Evolutionary conservation across 1,140 invertebrate genomes (phyloP).

Genomic region (Tetragnatha versicolor): DNA sequence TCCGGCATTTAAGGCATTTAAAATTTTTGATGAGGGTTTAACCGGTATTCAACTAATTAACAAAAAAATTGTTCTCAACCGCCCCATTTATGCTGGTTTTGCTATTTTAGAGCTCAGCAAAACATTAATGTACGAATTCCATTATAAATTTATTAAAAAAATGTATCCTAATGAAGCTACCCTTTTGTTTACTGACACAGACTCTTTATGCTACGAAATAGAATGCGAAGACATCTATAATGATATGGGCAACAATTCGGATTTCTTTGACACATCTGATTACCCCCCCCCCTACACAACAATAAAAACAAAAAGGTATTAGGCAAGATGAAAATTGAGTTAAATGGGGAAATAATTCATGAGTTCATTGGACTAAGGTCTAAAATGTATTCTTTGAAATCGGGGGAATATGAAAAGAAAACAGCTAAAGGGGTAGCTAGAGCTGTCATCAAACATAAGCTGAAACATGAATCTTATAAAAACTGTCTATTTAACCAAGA

Average conservation of each 20-base stretch:
- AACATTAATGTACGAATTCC: constrained; percentile 59
- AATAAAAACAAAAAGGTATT: constrained; percentile 65
- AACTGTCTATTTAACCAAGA: too few species aligned
- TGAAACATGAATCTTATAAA: too few species aligned
- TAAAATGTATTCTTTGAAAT: constrained; percentile 58
- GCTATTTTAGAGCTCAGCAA: constrained; percentile 59
- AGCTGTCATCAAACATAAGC: background rate
- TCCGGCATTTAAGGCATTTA: background rate
- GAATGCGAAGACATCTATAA: constrained; percentile 51
- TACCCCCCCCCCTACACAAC: constrained; percentile 55
- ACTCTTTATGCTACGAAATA: constrained; percentile 55
- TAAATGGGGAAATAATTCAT: too few species aligned
- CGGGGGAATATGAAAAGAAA: background rate
- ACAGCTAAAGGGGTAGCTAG: constrained; percentile 7
- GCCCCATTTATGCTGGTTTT: constrained; percentile 51
- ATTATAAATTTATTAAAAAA: constrained; percentile 58
- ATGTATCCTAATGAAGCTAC: constrained; percentile 55
- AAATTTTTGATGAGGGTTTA: background rate
- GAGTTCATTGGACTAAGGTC: too few species aligned
- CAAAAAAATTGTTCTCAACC: constrained; percentile 1
- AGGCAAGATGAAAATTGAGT: constrained; percentile 68
- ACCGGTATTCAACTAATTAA: background rate
- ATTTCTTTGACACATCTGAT: constrained; percentile 55
- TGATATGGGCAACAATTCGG: constrained; percentile 41
- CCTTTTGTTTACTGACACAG: constrained; percentile 57